Percentiles rank a stretch among this genome's conserved stretches.
phyloP scores from a whole-genome alignment of 1,140 invertebrate genomes.

The Heterodera carotae region DNA sequence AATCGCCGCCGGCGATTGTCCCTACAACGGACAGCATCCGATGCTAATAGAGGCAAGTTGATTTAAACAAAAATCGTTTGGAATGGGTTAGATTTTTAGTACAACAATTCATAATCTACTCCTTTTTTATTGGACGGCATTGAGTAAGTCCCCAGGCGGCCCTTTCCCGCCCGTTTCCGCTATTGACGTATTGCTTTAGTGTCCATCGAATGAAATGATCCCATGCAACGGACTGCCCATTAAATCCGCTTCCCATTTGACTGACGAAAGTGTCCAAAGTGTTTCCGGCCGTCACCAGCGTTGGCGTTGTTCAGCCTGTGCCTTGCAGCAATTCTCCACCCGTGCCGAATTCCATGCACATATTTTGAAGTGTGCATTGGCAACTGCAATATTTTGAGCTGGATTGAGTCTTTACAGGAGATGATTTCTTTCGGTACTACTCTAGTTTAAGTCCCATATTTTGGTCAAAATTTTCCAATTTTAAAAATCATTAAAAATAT shows the following conservation, averaged over 20 bases:
- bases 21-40: neutral
- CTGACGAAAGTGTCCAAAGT: neutral
- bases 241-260: neutral
- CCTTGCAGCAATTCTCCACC: constrained; percentile 18
- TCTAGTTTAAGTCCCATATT: no score
- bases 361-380: constrained; percentile 36
- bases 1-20: neutral
- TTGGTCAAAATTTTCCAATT: no score
- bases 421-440: neutral
- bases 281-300: neutral
- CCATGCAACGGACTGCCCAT: constrained; percentile 15
- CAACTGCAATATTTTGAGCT: neutral
- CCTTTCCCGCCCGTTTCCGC: no score
- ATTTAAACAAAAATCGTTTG: no score
- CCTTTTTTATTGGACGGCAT: no score
- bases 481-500: no score
- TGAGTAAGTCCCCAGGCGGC: no score
- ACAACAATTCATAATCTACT: no score
- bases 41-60: neutral
- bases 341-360: constrained; percentile 34
- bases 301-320: constrained; percentile 21
- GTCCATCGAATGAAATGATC: neutral
- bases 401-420: no score
- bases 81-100: no score
- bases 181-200: constrained; percentile 1